Percentiles rank a stretch among this genome's conserved stretches.
These are phyloP conservation scores for Cinclus cinclus DNA, from an alignment of 2,113 vertebrate species.

Conservation along the genomic window DNA sequence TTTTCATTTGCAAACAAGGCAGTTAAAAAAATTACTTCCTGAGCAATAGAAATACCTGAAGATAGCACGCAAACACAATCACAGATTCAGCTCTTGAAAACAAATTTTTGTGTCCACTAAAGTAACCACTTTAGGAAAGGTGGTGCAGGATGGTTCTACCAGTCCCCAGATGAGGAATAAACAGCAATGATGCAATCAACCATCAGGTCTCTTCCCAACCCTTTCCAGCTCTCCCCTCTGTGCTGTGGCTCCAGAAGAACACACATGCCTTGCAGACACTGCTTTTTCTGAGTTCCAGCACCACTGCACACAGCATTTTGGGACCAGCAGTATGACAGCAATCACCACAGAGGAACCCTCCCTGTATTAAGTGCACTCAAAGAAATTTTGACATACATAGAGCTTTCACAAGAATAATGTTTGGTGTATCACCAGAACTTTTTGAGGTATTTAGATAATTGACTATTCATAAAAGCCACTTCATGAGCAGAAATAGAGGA, in stretches of 20 bases:
- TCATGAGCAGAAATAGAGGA: neutral
- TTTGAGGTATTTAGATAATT: neutral
- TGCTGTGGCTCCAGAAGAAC: neutral
- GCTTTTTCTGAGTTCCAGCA: neutral
- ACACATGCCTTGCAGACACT: fast-evolving
- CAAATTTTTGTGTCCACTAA: neutral
- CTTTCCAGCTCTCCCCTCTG: neutral
- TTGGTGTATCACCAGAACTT: neutral
- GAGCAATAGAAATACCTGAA: neutral
- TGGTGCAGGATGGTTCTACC: neutral
- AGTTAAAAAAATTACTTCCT: neutral
- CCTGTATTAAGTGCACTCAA: neutral
- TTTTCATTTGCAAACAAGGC: neutral
- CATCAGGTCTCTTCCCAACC: neutral
- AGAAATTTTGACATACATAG: neutral
- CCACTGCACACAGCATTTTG: fast-evolving
- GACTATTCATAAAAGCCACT: neutral
- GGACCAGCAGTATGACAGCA: neutral
- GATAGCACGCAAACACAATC: neutral
- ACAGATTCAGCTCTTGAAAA: neutral
- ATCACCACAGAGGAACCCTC: neutral
- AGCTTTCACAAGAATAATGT: neutral
- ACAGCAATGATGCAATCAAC: neutral
- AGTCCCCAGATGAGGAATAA: neutral
- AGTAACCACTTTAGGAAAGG: neutral